Evolutionary conservation across 2,888 invertebrate genomes (phyloP).

Genomic region (Aplocera efformata): DNA sequence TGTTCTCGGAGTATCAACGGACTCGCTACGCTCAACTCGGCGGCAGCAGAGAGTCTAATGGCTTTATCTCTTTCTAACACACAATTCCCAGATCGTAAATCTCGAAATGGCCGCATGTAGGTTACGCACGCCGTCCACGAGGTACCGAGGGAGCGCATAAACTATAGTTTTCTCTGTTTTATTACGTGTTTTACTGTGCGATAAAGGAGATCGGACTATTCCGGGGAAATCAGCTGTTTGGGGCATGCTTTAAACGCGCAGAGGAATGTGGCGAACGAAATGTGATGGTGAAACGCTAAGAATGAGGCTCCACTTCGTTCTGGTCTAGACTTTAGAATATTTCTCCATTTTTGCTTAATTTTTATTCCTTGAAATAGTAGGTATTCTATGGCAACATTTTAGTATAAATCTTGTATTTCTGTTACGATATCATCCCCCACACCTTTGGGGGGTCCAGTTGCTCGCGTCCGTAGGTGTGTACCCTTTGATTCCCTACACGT

Average conservation of each 20-base stretch:
- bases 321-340: no score
- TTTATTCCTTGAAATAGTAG: no score
- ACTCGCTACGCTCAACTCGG: conserved; percentile 61
- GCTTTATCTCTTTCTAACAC: conserved; percentile 77
- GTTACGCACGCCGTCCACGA: conserved; percentile 80
- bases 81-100: conserved; percentile 82
- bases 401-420: no score
- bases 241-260: conserved; percentile 79
- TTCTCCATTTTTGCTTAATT: no score
- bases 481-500: no score
- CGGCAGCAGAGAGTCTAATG: conserved; percentile 73
- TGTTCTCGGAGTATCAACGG: conserved; percentile 65
- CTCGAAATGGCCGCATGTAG: conserved; percentile 82
- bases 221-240: conserved; percentile 78
- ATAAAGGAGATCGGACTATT: conserved; percentile 77
- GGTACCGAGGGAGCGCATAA: conserved; percentile 74
- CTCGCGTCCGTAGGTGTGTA: no score
- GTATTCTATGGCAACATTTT: no score
- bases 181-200: conserved; percentile 73
- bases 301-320: conserved; percentile 59
- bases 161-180: conserved; percentile 80
- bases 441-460: no score
- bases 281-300: conserved; percentile 55
- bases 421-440: no score
- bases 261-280: conserved; percentile 78